phyloP scores from a whole-genome alignment of 2,113 vertebrate species.

The Crotalus helleri region DNA sequence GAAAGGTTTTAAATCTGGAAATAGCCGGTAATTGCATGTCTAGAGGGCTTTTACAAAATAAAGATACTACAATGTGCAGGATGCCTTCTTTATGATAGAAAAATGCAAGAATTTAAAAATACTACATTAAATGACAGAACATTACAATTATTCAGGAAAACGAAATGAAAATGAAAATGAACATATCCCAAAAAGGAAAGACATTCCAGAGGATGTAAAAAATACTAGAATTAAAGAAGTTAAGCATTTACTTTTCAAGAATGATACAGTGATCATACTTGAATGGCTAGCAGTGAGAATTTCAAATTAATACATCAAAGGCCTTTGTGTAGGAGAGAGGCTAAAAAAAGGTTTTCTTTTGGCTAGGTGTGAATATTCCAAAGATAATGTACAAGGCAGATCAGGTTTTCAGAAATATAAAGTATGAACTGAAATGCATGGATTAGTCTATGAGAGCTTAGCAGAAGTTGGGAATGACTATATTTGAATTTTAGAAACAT shows the following conservation, averaged over 20 bases:
- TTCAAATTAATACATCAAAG: background rate
- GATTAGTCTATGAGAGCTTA: background rate
- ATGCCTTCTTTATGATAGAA: background rate
- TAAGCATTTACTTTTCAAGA: background rate
- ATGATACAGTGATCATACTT: background rate
- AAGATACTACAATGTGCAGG: background rate
- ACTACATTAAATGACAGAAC: background rate
- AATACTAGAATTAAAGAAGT: background rate
- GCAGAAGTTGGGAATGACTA: background rate
- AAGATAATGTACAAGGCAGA: background rate
- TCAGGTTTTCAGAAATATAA: background rate
- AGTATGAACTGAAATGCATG: background rate
- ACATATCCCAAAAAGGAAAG: background rate
- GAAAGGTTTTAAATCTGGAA: background rate
- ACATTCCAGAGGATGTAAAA: background rate
- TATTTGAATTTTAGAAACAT: background rate
- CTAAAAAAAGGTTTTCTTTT: background rate
- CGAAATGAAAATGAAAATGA: background rate
- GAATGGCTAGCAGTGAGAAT: background rate
- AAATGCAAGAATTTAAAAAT: background rate
- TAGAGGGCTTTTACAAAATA: background rate
- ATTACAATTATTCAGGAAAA: background rate
- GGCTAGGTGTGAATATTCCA: background rate
- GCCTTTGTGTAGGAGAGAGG: background rate
- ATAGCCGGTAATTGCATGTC: background rate